A percentile compares a stretch with the other conserved stretches of the same genome.
These are phyloP conservation scores for Malurus alboscapulatus DNA, from an alignment of 2,113 vertebrate species.

Conservation along the genomic window DNA sequence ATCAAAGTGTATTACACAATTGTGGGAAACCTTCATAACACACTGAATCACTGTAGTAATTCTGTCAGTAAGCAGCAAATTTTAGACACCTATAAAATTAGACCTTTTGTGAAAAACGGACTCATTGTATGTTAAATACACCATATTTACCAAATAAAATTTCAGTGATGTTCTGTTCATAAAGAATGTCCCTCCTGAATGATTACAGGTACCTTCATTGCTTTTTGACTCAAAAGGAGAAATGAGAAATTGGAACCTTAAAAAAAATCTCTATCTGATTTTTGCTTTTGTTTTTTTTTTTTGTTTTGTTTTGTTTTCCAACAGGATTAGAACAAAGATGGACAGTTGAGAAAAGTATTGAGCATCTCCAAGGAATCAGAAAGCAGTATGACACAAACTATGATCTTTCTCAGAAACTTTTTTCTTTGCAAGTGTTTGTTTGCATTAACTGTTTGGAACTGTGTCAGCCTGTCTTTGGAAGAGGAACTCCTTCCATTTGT, in stretches of 20 bases:
- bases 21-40: not conserved
- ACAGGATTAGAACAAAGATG: not conserved
- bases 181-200: not conserved
- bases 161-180: not conserved
- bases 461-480: constrained; percentile 11
- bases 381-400: not conserved
- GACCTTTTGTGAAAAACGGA: not conserved
- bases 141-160: not conserved
- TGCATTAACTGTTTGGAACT: constrained; percentile 14
- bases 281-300: not conserved
- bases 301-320: not conserved
- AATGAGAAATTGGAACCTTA: not conserved
- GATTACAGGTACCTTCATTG: not conserved
- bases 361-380: not conserved
- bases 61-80: not conserved
- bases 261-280: not conserved
- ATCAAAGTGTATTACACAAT: not conserved
- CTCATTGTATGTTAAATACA: not conserved
- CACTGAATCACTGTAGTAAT: not conserved
- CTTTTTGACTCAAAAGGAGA: not conserved
- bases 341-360: not conserved
- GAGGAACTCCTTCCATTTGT: constrained; percentile 24
- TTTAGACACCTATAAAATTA: not conserved
- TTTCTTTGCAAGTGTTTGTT: constrained; percentile 31
- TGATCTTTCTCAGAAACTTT: not conserved